Base-by-base conservation (phyloP, 2,113 vertebrate species). In the Leptobrachium leishanense region DNA sequence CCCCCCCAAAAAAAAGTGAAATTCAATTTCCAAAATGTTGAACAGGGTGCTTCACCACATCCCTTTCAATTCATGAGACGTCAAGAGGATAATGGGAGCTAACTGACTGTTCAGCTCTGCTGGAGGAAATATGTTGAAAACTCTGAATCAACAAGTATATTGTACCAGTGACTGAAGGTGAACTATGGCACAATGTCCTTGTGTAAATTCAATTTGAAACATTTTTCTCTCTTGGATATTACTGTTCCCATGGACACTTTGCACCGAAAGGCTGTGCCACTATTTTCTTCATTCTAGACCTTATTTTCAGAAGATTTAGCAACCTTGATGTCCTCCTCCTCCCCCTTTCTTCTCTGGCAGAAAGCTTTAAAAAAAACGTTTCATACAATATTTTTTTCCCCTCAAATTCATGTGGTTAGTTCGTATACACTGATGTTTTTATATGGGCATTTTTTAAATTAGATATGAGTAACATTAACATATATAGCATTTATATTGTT, bases 221-320 rank as follows among this genome's bases (percentile, higher is more conserved):
- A 79, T 79, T 43, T 66, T 54, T 64, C 43, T 55, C 10, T 63
- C 40, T 46, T 64, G 7, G 40, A 67, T 53, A 40, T 15, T 31
- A 66, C 50, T 43, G 77, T 79, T 79, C 63, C 77, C 63, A 79
- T 79, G 70, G 77, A 73, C 59, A 79, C 68, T 12, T 54, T 20
- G 59, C 57, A 64, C 10, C 15, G 44, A 6, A 79, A 43, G 69
- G 40, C 55, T 73, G 39, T 50, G 44, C 12, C 39, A 46, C 59
- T 44, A 20, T 50, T 70, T 70, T 46, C 44, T 53, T 40, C 2
- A 54, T 53, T 53, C n/a, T 72, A 40, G 31, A 11, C 2, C 50
- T 40, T 39, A 72, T 54, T 11, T 72, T 72, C 31, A 53, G 43
- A 2, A 70, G 6, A 50, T 50, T 9, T 2, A 15, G n/a, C 53